Evolutionary conservation across 2,113 vertebrate species (phyloP), one percentile per base, ranked within the genome.

Genomic region (Podocnemis expansa): DNA sequence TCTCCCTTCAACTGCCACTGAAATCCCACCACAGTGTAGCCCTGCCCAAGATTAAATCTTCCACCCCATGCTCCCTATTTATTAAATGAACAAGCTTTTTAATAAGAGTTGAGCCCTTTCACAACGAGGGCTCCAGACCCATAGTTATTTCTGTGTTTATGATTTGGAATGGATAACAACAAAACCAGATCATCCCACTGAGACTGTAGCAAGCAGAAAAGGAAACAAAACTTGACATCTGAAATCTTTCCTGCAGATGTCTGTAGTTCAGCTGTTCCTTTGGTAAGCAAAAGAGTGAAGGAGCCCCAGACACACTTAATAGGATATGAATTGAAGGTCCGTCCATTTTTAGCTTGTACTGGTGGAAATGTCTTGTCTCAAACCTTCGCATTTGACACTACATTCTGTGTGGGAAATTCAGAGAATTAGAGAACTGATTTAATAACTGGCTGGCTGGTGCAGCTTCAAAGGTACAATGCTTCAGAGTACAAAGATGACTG

Each of bases 191-290:
- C 49, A 29, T 55, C 85, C 85, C 89, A 38, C 43, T 10, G 51
- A 84, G 55, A 47, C 67, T 82, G 0, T 21, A 25, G 1, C 17
- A 27, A 12, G 43, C 47, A 81, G 78, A 93, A 80, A 29, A 79
- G 41, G 38, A 93, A 78, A 10, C 0, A n/a, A 5, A 55, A 1
- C 54, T 4, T 75, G 82, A 87, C 41, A 80, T 70, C 45, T 2
- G 25, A 47, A 85, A 94, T 31, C 52, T 67, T 58, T 80, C 78
- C 25, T 5, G 70, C 60, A 47, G 83, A 60, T 17, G 70, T 78
- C 93, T 78, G 79, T 79, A 0, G 0, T 55, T 78, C 16, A 49
- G 13, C 41, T 47, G 55, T 29, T 19, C n/a, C n/a, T 41, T 43
- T 11, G 29, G 31, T 43, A 31, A 22, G 45, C 24, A n/a, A 84